Conservation (phyloP, 2,888 invertebrate genomes). For the Cremastinae sp. region DNA sequence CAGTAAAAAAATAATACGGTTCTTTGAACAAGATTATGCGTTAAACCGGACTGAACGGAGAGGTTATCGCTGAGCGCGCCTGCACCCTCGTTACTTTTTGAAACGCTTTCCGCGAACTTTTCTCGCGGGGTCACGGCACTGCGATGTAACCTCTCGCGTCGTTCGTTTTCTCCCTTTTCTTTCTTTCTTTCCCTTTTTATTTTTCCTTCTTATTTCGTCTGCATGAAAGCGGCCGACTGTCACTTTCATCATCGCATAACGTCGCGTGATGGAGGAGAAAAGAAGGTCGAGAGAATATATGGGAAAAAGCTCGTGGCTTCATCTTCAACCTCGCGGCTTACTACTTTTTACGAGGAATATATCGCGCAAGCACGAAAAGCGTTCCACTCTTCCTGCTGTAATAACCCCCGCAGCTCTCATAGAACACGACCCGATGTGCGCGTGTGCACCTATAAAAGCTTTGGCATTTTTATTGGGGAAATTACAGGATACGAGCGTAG, state of each 20-base stretch:
- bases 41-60: slow-evolving; percentile 4
- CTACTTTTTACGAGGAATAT: slow-evolving; percentile 50
- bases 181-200: neutral
- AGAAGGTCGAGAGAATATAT: neutral
- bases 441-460: slow-evolving; percentile 1
- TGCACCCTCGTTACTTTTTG: slow-evolving; percentile 40
- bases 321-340: slow-evolving; percentile 27
- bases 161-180: slow-evolving; percentile 17
- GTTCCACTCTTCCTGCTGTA: slow-evolving; percentile 8
- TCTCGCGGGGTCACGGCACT: slow-evolving; percentile 39
- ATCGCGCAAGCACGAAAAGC: slow-evolving; percentile 33
- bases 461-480: slow-evolving; percentile 46
- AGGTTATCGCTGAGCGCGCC: neutral
- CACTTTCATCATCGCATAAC: slow-evolving; percentile 6
- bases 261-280: slow-evolving; percentile 7
- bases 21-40: slow-evolving; percentile 10
- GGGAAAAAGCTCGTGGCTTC: slow-evolving; percentile 9
- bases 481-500: slow-evolving; percentile 29
- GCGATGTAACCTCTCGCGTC: slow-evolving; percentile 21
- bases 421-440: neutral
- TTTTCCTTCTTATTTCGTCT: neutral
- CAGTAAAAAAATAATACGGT: slow-evolving; percentile 11
- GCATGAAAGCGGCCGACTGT: slow-evolving; percentile 1
- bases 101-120: slow-evolving; percentile 45
- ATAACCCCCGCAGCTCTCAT: slow-evolving; percentile 41